Conservation (phyloP, 2,113 vertebrate genomes). For the Gallinago media region DNA sequence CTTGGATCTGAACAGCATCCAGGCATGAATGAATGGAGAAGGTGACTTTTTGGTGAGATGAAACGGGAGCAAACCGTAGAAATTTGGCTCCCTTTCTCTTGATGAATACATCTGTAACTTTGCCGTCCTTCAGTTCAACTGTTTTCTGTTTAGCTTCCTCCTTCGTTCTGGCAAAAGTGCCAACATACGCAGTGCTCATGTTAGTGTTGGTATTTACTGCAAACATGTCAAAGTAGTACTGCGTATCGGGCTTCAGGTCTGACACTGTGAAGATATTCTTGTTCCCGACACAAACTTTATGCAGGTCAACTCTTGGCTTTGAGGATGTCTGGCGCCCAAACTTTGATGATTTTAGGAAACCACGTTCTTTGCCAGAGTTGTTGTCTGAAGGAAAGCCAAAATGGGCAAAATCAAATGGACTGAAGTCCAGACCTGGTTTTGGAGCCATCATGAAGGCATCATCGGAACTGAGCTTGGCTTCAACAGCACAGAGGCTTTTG, state of each 20-base stretch:
- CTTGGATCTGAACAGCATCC: constrained; percentile 90
- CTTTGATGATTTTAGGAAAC: constrained; percentile 76
- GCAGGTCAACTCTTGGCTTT: constrained; percentile 86
- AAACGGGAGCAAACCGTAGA: constrained; percentile 91
- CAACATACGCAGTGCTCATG: constrained; percentile 92
- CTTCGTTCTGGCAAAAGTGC: constrained; percentile 95
- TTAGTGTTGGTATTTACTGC: constrained; percentile 89
- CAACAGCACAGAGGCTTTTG: constrained; percentile 95
- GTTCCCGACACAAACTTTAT: constrained; percentile 91
- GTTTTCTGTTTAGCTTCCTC: constrained; percentile 94
- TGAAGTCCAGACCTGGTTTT: constrained; percentile 94
- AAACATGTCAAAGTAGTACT: constrained; percentile 98
- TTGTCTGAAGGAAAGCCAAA: constrained; percentile 90
- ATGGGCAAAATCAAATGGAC: constrained; percentile 94
- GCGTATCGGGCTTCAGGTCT: constrained; percentile 91
- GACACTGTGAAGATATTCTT: constrained; percentile 97
- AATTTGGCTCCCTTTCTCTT: constrained; percentile 92
- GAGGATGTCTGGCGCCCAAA: constrained; percentile 75
- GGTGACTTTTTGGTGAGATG: constrained; percentile 93
- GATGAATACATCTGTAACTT: constrained; percentile 91
- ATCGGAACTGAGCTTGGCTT: constrained; percentile 87
- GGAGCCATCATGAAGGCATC: constrained; percentile 92
- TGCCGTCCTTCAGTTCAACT: constrained; percentile 92
- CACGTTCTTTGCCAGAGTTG: constrained; percentile 81
- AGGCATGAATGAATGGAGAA: constrained; percentile 92